Evolutionary conservation across 2,888 invertebrate species (phyloP).

Genomic region (Cyclophora punctaria): DNA sequence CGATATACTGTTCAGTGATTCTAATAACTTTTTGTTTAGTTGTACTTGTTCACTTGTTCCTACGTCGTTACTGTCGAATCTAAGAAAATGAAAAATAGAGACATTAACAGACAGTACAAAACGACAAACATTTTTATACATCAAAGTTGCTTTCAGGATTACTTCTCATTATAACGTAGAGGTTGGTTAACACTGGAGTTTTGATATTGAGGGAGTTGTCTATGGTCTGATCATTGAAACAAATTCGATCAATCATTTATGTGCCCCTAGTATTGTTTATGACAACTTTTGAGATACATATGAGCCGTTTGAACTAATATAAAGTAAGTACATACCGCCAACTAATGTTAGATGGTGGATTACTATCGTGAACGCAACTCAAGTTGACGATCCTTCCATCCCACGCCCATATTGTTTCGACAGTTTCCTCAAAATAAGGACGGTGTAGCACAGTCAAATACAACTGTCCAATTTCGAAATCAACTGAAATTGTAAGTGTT

Average conservation of each 20-base stretch:
- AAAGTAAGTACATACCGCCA: constrained; percentile 43
- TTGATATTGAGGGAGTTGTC: no score
- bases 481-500: constrained; percentile 28
- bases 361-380: constrained; percentile 45
- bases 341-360: constrained; percentile 40
- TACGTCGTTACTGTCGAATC: constrained; percentile 30
- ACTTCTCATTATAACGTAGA: no score
- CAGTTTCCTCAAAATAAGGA: constrained; percentile 37
- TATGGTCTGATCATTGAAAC: no score
- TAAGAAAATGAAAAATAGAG: constrained; percentile 11
- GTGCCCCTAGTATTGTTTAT: no score
- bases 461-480: constrained; percentile 25
- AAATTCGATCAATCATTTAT: no score
- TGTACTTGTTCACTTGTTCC: constrained; percentile 26
- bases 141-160: no score
- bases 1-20: constrained; percentile 17
- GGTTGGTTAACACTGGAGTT: no score
- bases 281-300: no score
- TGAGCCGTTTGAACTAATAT: no score
- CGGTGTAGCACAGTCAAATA: constrained; percentile 42
- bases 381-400: constrained; percentile 41
- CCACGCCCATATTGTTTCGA: constrained; percentile 50
- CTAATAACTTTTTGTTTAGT: constrained; percentile 28
- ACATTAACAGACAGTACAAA: no score
- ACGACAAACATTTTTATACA: no score